Evolutionary conservation across 2,113 vertebrate genomes (phyloP), one percentile per base, ranked within the genome.

Genomic region (Synodontis membranacea): DNA sequence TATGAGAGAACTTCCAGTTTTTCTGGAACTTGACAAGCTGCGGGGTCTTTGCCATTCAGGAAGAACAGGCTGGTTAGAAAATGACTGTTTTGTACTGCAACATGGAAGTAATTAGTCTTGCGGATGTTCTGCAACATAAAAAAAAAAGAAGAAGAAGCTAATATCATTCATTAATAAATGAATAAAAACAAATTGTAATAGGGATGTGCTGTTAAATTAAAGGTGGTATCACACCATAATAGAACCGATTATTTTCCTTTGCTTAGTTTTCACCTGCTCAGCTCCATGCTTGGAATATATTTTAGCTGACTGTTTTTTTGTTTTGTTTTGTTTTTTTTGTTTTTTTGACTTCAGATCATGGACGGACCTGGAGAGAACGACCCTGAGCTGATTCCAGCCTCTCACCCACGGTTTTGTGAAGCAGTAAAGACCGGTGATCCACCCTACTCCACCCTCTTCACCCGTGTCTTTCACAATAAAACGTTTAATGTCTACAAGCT

Each of bases 401-500:
- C 92, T n/a, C 94, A 97, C 83, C 97, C 96, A 81, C 96, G 97
- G 2, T 99, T 99, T 90, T 99, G 98, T 37, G 96, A 98, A 88
- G 97, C 96, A 88, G 92, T 99, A 6, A 97, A 97, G 93, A 95
- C 91, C 10, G 95, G 96, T 72, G 89, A 92, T 0, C 92, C 95
- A 0, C 88, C 95, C 4, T 98, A 97, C 83, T 84, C 88, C 0
- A 74, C 74, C 0, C 93, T 96, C 90, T 99, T 99, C 93, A 95
- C 94, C 52, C 94, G 94, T 83, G 97, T 96, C 7, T 99, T 99
- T 90, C 96, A 96, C 86, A 99, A 99, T 93, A 99, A 98, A 93
- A 99, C 97, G 5, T 99, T 99, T 93, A 95, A 98, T 0, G 96
- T 99, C 75, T 99, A 99, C 95, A 96, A 92, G 88, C 93, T 98